Evolutionary conservation across 92 coral and sea anemone genomes (phyloP).

Genomic region (Epizoanthus stellaris): DNA sequence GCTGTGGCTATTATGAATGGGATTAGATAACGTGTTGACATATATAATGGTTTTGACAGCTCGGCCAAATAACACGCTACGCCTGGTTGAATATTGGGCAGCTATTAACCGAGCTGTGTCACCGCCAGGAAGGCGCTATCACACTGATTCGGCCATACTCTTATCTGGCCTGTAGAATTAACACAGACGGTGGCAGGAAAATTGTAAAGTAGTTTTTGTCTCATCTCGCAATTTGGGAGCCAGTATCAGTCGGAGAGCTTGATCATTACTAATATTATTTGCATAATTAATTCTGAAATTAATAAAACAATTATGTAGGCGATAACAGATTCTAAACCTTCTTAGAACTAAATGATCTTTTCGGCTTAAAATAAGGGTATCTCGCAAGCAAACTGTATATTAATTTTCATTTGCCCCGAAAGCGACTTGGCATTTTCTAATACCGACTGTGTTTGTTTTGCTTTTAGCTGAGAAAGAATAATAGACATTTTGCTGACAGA

Average conservation of each 20-base stretch:
- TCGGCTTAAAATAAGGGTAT: slow-evolving; percentile 31
- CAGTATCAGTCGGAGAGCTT: slow-evolving; percentile 32
- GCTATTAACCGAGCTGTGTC: slow-evolving; percentile 61
- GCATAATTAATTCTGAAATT: slow-evolving; percentile 86
- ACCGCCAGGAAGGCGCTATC: slow-evolving; percentile 12
- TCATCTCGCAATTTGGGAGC: slow-evolving; percentile 35
- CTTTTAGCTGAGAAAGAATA: slow-evolving; percentile 43
- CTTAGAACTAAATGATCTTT: slow-evolving; percentile 38
- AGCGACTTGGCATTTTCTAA: slow-evolving; percentile 34
- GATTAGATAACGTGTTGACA: slow-evolving; percentile 99
- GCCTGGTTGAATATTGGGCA: slow-evolving; percentile 82
- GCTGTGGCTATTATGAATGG: slow-evolving; percentile 83
- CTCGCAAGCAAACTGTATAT: slow-evolving; percentile 45
- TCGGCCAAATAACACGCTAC: slow-evolving; percentile 92
- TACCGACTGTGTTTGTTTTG: slow-evolving; percentile 57
- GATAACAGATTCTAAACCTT: slow-evolving; percentile 65
- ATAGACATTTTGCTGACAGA: slow-evolving; percentile 50
- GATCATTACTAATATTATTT: slow-evolving; percentile 58
- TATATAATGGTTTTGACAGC: slow-evolving; percentile 91
- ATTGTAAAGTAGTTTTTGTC: slow-evolving; percentile 15
- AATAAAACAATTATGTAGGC: slow-evolving; percentile 79
- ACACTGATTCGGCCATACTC: slow-evolving; percentile 30
- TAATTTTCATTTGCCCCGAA: slow-evolving; percentile 59
- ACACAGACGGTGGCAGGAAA: slow-evolving; percentile 22
- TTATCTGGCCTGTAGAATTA: slow-evolving; percentile 19